Percentiles rank a stretch among this genome's conserved stretches.
Evolutionary conservation across 2,888 invertebrate genomes (phyloP).

Genomic region (Apamea sordens): DNA sequence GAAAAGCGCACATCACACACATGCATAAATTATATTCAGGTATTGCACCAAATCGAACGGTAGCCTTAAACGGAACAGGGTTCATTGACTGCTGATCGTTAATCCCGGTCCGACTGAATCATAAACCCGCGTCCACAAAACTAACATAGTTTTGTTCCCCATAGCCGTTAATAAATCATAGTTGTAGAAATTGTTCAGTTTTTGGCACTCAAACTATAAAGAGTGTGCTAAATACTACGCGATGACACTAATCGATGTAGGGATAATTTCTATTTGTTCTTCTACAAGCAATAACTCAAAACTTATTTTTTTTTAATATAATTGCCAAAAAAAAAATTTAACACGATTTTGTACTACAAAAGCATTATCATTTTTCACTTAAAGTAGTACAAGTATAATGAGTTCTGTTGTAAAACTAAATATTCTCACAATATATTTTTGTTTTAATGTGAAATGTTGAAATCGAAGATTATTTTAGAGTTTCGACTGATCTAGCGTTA

Average conservation of each 20-base stretch:
- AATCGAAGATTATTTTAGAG: not conserved
- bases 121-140: conserved; percentile 57
- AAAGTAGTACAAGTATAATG: not conserved
- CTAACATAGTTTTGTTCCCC: conserved; percentile 20
- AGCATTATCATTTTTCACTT: not conserved
- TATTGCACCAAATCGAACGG: conserved; percentile 58
- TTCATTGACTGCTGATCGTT: conserved; percentile 70
- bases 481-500: not conserved
- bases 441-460: not conserved
- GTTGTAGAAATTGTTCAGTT: conserved; percentile 18
- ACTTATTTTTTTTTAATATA: not conserved
- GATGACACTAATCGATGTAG: conserved; percentile 51
- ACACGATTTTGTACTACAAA: not conserved
- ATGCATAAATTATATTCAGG: conserved; percentile 54
- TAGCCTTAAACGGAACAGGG: conserved; percentile 70
- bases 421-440: not conserved
- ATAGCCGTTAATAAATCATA: conserved; percentile 35
- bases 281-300: conserved; percentile 20
- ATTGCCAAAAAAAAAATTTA: conserved; percentile 11
- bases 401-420: not conserved
- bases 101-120: conserved; percentile 54
- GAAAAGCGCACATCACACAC: conserved; percentile 34
- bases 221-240: conserved; percentile 32
- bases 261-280: conserved; percentile 43
- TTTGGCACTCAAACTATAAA: conserved; percentile 38